These are phyloP conservation scores for Eremophila alpestris DNA, from an alignment of 2,797 vertebrate genomes.

Conservation along the genomic window DNA sequence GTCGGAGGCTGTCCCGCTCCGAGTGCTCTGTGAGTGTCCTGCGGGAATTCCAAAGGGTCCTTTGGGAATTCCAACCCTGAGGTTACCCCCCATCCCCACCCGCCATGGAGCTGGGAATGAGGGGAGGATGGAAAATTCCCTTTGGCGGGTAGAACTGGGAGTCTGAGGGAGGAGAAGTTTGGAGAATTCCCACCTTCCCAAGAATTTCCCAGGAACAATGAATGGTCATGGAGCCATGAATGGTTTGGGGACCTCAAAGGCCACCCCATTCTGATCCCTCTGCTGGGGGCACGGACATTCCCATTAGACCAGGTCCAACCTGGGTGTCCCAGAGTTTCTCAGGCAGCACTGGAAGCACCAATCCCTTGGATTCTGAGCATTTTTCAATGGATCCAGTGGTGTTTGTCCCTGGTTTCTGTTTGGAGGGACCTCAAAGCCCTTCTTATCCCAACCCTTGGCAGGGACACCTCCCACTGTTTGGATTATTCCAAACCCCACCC, in stretches of 20 bases:
- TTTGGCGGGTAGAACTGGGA: fast-evolving
- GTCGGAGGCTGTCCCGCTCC: neutral
- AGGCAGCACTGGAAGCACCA: too few relatives aligned
- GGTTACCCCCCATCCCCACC: too few relatives aligned
- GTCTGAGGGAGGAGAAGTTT: fast-evolving
- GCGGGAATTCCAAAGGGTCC: neutral
- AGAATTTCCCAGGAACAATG: neutral
- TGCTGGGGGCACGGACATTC: neutral
- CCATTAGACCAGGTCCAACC: neutral
- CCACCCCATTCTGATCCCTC: too few relatives aligned
- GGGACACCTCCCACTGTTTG: too few relatives aligned
- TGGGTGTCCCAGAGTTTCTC: too few relatives aligned
- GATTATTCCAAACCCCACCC: neutral
- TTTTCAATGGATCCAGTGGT: too few relatives aligned
- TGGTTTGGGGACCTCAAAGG: neutral
- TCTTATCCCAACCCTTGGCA: too few relatives aligned
- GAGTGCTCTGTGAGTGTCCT: slow-evolving; percentile 66
- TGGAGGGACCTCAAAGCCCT: too few relatives aligned
- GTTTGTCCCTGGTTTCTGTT: too few relatives aligned
- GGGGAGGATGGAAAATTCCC: neutral
- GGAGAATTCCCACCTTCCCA: neutral
- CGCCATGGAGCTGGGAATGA: fast-evolving
- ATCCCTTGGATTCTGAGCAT: too few relatives aligned
- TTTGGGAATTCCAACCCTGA: fast-evolving
- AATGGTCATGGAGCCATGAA: fast-evolving